A percentile compares a stretch with the other conserved stretches of the same genome.
These are phyloP conservation scores for Stenodera caucasica DNA, from an alignment of 2,888 invertebrate species.

Conservation along the genomic window DNA sequence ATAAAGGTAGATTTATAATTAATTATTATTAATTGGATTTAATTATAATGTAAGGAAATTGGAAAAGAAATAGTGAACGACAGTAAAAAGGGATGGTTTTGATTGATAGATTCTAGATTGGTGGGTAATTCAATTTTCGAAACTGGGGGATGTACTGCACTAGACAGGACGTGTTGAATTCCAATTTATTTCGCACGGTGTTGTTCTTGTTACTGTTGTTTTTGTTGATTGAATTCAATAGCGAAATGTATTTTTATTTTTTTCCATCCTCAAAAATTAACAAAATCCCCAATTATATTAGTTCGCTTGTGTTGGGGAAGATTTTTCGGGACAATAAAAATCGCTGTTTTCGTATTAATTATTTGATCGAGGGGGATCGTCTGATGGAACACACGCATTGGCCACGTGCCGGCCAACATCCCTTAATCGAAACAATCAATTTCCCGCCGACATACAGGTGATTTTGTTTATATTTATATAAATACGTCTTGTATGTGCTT, in stretches of 20 bases:
- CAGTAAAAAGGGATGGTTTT: conserved; percentile 2
- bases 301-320: too few species aligned
- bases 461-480: background rate
- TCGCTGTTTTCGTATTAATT: background rate
- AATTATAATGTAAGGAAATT: background rate
- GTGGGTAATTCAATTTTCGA: conserved; percentile 39
- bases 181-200: conserved; percentile 33
- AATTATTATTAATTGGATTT: background rate
- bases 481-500: background rate
- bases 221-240: background rate
- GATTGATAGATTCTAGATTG: conserved; percentile 7
- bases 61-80: background rate
- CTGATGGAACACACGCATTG: background rate
- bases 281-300: too few species aligned
- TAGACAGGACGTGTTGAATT: conserved; percentile 41
- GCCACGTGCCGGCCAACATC: conserved; percentile 1
- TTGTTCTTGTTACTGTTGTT: background rate
- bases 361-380: background rate
- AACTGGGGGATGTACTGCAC: conserved; percentile 40
- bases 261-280: too few species aligned
- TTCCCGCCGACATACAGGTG: conserved; percentile 6
- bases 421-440: conserved; percentile 8
- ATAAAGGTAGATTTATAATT: too few species aligned
- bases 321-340: background rate
- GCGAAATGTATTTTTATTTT: background rate